Base-by-base conservation (phyloP, 2,888 invertebrate genomes). In the Ernsta delagoae region DNA sequence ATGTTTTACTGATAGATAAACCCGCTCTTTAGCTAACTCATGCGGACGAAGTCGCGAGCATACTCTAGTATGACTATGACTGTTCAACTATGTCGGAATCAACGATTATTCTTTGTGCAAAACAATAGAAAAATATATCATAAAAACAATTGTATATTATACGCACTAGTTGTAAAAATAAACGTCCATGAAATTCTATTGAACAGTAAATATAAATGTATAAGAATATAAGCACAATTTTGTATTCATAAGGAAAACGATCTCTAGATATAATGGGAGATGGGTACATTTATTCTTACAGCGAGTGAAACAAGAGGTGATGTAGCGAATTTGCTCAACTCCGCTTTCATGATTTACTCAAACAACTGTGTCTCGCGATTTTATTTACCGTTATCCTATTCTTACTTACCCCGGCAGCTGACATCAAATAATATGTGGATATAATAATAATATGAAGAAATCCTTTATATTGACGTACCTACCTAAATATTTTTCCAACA, bases 301-400 rank as follows among this genome's bases (percentile, higher is more conserved):
- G 73, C 79, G 80, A 82, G 83, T 77, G 82, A 79, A 78, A 81
- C 79, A 83, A 84, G 83, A 84, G 78, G 77, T 76, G 75, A 77
- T 79, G 75, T 70, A 70, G 75, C 74, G 76, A 77, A 77, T 77
- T 77, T 81, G 83, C 81, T 82, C 77, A 79, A 79, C 80, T 84
- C 81, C 79, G 81, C 83, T 87, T 83, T 83, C 79, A 83, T 85
- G 86, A 87, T 87, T 86, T 87, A 87, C 86, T 83, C 78, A 72
- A 70, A 74, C 75, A 74, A 74, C 68, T 75, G 71, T 72, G 74
- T 70, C 73, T 73, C 78, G 75, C 74, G 74, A 82, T 78, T 81
- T 77, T 78, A 77, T 81, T 81, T 82, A 78, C 78, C 77, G 75
- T 75, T 72, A 73, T 76, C 76, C 73, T 65, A 31, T 56, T 72